Evolutionary conservation across 2,888 invertebrate genomes (phyloP).

Genomic region (Minunthozetes semirufus): DNA sequence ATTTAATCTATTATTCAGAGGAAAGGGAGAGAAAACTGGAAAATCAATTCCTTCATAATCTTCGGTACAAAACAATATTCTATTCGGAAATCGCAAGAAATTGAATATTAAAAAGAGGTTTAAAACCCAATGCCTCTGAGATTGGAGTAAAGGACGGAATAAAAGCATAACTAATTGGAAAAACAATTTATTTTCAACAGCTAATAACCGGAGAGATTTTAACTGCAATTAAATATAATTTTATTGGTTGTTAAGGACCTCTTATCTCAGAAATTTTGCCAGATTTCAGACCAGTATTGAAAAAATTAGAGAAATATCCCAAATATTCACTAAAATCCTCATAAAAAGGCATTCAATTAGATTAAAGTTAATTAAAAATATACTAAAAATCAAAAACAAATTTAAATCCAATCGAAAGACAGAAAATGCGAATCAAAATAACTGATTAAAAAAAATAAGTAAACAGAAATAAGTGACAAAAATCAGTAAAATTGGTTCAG

Average conservation of each 20-base stretch:
- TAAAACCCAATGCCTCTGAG: background rate
- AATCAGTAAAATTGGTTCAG: too few relatives aligned
- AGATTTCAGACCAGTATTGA: background rate
- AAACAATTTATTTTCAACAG: background rate
- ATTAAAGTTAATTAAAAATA: too few relatives aligned
- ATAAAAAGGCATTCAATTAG: too few relatives aligned
- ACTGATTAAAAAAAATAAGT: too few relatives aligned
- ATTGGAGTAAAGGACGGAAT: background rate
- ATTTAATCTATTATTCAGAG: background rate
- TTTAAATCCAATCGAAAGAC: too few relatives aligned
- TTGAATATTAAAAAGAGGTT: background rate
- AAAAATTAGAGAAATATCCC: background rate
- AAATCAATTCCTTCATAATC: background rate
- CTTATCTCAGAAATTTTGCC: background rate
- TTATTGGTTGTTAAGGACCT: background rate
- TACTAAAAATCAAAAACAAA: too few relatives aligned
- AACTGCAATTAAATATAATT: background rate
- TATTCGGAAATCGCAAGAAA: background rate
- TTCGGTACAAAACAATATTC: background rate
- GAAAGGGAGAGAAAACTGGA: background rate
- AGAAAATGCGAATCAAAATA: too few relatives aligned
- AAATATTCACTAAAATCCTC: background rate
- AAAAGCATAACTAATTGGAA: background rate
- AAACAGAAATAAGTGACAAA: too few relatives aligned
- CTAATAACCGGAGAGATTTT: background rate